Percentiles rank a stretch among this genome's conserved stretches.
These are phyloP conservation scores for Creontiades dilutus DNA, from an alignment of 2,888 invertebrate genomes.

Conservation along the genomic window DNA sequence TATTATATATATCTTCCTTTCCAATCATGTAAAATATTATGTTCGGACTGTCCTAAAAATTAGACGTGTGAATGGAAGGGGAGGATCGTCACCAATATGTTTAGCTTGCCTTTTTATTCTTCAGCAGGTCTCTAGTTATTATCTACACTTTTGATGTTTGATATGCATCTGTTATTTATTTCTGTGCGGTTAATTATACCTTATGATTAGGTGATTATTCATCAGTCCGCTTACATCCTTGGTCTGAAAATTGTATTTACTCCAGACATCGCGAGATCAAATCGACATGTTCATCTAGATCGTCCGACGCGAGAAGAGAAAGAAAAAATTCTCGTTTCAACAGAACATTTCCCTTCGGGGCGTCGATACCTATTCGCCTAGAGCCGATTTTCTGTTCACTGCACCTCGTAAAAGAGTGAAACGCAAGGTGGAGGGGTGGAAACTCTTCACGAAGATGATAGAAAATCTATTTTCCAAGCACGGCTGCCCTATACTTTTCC, in stretches of 20 bases:
- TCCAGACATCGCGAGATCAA: background rate
- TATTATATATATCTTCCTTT: no score
- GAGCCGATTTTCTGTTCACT: constrained; percentile 45
- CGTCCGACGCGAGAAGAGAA: background rate
- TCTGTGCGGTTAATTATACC: no score
- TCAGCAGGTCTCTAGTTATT: no score
- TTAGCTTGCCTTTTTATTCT: no score
- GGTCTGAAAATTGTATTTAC: background rate
- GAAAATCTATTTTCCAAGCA: constrained; percentile 53
- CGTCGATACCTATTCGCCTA: background rate
- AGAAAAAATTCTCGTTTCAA: constrained; percentile 9
- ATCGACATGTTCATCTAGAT: background rate
- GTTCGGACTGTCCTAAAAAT: no score
- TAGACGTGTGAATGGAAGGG: no score
- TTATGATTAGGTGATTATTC: no score
- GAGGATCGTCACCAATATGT: no score
- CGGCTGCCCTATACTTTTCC: constrained; percentile 15
- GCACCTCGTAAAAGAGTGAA: constrained; percentile 28
- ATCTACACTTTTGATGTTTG: no score
- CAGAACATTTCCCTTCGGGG: constrained; percentile 19
- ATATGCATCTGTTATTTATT: no score
- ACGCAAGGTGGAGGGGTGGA: background rate
- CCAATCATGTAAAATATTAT: no score
- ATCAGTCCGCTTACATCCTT: background rate
- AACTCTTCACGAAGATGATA: constrained; percentile 44